Conservation (phyloP, 1,140 invertebrate species). For the Drosophila athabasca region DNA sequence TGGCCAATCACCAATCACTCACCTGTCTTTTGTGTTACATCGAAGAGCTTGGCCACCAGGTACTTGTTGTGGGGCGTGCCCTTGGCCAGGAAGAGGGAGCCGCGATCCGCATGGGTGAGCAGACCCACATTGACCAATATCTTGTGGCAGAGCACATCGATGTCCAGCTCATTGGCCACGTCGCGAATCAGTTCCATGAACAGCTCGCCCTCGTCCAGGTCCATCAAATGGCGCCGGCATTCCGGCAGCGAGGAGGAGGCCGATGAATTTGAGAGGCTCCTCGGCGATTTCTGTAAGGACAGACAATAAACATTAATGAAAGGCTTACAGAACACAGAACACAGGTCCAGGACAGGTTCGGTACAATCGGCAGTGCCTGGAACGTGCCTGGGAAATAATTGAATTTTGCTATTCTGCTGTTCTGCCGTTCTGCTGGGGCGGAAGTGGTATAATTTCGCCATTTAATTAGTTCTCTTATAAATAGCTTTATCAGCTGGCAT, state of each 20-base stretch:
- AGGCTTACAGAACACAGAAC: conserved; percentile 37
- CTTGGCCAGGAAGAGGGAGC: conserved; percentile 93
- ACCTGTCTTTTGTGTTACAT: conserved; percentile 94
- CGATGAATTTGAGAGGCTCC: conserved; percentile 84
- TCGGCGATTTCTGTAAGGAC: conserved; percentile 84
- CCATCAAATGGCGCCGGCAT: conserved; percentile 86
- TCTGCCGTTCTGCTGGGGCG: background rate
- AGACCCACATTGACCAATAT: conserved; percentile 95
- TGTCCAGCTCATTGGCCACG: conserved; percentile 96
- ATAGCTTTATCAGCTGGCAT: conserved; percentile 58
- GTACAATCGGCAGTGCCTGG: background rate
- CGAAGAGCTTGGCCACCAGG: conserved; percentile 95
- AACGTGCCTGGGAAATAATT: conserved; percentile 43
- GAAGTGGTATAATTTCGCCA: conserved; percentile 51
- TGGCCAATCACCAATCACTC: conserved; percentile 58
- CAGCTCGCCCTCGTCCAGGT: conserved; percentile 91
- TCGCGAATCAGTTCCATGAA: conserved; percentile 97
- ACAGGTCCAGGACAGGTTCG: background rate
- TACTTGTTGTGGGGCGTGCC: conserved; percentile 90
- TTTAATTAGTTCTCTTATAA: conserved; percentile 51
- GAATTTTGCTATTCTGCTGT: conserved; percentile 26
- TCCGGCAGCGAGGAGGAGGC: conserved; percentile 83
- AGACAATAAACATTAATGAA: conserved; percentile 63
- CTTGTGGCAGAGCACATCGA: conserved; percentile 96
- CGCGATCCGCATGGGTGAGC: conserved; percentile 93